Base-by-base conservation (phyloP, 1,140 invertebrate species). In the Drosophila rufa region DNA sequence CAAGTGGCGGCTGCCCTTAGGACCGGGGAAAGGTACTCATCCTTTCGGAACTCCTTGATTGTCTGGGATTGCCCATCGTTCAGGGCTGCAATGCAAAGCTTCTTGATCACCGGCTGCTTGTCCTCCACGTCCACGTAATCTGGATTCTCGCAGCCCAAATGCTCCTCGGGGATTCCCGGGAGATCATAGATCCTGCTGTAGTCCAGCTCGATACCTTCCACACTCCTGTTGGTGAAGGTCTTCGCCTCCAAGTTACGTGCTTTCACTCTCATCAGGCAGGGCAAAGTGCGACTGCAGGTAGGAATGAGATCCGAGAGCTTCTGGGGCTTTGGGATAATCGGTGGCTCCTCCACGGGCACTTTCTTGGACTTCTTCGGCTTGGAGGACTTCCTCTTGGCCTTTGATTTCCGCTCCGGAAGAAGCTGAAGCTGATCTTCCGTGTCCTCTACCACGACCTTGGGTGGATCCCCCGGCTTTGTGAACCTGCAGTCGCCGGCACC, bases 181-280 rank as follows among this genome's bases (percentile, higher is more conserved):
- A 62, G 11, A 7, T 83, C 45, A 3, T 36, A 89, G 4, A 86
- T n/a, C 40, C 77, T 77, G 4, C 57, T 67, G 42, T 57, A 87
- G 42, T 86, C 61, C 56, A 86, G 60, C 8, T 51, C 50, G 5
- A 79, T 2, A 11, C 42, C 30, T 48, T 19, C 1, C 15, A 17
- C 9, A 2, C 3, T 55, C 22, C 12, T 46, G 3, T 1, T 61
- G 7, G 45, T 45, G 7, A 57, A 77, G 4, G 2, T 45, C 22
- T 11, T 3, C 15, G 19, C 22, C 8, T 12, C 11, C 4, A 3
- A 0, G 11, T 2, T 1, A 19, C 3, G 17, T 1, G 3, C 1
- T 14, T 51, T 51, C 2, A 3, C 4, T 11, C 7, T 14, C 15
- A 11, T 36, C 0, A 25, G 2, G 12, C 42, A 60, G 6, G 7